phyloP scores from a whole-genome alignment of 2,797 vertebrate genomes.

The Takifugu ocellatus region DNA sequence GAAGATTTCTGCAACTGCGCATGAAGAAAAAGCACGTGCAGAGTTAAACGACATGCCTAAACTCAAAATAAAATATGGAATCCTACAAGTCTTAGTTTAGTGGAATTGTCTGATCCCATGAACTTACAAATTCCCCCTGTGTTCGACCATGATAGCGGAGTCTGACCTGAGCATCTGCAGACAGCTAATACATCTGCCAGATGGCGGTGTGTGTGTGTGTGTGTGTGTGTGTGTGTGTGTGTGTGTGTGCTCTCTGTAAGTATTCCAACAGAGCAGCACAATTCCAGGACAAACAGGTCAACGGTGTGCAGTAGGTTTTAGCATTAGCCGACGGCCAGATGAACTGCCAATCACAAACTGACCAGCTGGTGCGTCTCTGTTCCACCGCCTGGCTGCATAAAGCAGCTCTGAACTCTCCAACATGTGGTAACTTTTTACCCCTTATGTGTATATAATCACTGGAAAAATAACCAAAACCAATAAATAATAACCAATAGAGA shows the following conservation, averaged over 20 bases:
- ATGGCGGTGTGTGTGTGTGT: conserved; percentile 35
- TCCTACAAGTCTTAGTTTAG: conserved; percentile 7
- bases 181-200: conserved; percentile 59
- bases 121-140: conserved; percentile 29
- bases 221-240: conserved; percentile 24
- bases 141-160: conserved; percentile 28
- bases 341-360: conserved; percentile 25
- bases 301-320: conserved; percentile 34
- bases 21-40: too few relatives aligned
- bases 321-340: conserved; percentile 21
- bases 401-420: conserved; percentile 9
- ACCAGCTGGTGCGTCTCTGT: conserved; percentile 30
- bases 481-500: too few relatives aligned
- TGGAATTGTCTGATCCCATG: conserved; percentile 43
- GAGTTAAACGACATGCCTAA: too few relatives aligned
- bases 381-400: conserved; percentile 7
- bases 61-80: too few relatives aligned
- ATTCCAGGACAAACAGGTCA: conserved; percentile 45
- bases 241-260: conserved; percentile 27
- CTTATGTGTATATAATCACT: neutral
- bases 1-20: too few relatives aligned
- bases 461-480: neutral
- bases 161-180: conserved; percentile 43
- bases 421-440: neutral
- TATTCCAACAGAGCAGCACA: conserved; percentile 32